Conservation (phyloP, 2,113 vertebrate genomes). For the Tenrec ecaudatus region DNA sequence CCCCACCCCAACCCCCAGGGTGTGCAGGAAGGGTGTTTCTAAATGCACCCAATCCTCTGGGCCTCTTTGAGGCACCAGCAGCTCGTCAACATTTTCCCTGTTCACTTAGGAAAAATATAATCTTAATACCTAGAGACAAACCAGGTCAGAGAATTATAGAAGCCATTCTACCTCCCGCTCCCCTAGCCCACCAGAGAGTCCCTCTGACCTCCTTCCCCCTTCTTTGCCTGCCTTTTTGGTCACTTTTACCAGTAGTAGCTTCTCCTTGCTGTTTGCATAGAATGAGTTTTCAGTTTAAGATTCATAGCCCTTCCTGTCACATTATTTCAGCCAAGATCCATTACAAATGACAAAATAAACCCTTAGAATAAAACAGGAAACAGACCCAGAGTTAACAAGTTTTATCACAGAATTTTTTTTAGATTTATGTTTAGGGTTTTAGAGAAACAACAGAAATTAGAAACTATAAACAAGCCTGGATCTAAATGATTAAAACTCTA, state of each 20-base stretch:
- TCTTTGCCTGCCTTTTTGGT: not conserved
- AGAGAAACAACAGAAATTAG: not conserved
- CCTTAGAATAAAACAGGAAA: conserved; percentile 26
- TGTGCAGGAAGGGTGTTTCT: not conserved
- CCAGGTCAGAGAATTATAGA: not conserved
- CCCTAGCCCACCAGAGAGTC: not conserved
- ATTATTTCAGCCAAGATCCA: conserved; percentile 47
- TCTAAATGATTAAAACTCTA: not conserved
- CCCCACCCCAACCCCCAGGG: not conserved
- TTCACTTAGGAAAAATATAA: not conserved
- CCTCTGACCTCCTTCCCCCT: not conserved
- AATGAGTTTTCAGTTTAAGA: conserved; percentile 40
- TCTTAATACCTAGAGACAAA: not conserved
- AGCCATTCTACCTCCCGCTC: not conserved
- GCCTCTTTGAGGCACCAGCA: not conserved
- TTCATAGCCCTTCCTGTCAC: conserved; percentile 9
- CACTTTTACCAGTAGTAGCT: not conserved
- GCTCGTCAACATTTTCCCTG: not conserved
- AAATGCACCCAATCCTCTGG: not conserved
- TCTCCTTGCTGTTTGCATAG: not conserved
- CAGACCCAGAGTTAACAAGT: not conserved
- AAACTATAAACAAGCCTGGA: not conserved
- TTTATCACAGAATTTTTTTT: not conserved
- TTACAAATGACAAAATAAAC: conserved; percentile 29
- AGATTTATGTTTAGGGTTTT: not conserved